phyloP scores from a whole-genome alignment of 1,140 invertebrate genomes.

The Cherax quadricarinatus region DNA sequence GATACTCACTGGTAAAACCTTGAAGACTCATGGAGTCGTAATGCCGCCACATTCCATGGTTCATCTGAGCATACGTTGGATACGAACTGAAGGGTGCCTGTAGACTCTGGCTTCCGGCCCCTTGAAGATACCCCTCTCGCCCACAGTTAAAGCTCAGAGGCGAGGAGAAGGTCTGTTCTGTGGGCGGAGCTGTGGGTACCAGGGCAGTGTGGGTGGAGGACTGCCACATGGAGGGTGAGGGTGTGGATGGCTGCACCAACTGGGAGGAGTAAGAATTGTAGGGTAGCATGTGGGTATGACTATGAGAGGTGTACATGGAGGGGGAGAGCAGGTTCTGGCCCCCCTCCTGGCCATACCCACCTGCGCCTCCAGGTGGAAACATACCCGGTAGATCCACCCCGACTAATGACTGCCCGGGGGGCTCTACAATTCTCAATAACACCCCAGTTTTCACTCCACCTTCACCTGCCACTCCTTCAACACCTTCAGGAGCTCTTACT shows the following conservation, averaged over 20 bases:
- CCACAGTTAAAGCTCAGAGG: constrained; percentile 67
- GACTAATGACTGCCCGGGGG: background rate
- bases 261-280: constrained; percentile 73
- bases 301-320: constrained; percentile 70
- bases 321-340: constrained; percentile 71
- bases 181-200: constrained; percentile 65
- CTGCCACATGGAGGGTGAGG: constrained; percentile 72
- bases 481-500: background rate
- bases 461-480: background rate
- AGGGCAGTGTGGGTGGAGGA: constrained; percentile 60
- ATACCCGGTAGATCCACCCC: constrained; percentile 65
- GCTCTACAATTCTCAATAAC: background rate
- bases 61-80: constrained; percentile 71
- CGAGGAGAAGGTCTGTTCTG: constrained; percentile 69
- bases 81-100: constrained; percentile 70
- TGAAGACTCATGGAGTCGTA: constrained; percentile 71
- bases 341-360: constrained; percentile 69
- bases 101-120: constrained; percentile 51
- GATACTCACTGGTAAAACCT: constrained; percentile 67
- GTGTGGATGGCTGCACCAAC: constrained; percentile 68
- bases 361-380: constrained; percentile 69
- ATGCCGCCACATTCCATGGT: constrained; percentile 63
- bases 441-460: background rate
- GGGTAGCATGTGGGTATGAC: constrained; percentile 70
- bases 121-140: constrained; percentile 69